Conservation (phyloP, 2,797 vertebrate genomes). For the Coregonus sp. region DNA sequence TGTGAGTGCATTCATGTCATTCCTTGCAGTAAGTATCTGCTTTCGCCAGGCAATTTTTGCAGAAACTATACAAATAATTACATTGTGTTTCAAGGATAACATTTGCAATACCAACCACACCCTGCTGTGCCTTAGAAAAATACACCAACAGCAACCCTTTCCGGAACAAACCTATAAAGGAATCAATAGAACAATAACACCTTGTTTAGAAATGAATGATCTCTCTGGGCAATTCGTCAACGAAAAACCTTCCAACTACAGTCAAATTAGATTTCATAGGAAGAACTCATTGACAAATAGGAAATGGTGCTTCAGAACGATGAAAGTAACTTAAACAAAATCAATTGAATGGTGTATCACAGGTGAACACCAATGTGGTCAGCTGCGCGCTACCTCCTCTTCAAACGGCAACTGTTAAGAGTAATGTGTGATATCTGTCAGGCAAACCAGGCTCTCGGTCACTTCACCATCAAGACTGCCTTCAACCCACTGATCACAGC, state of each 20-base stretch:
- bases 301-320: conserved; percentile 9
- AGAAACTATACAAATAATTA: conserved; percentile 55
- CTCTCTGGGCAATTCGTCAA: conserved; percentile 34
- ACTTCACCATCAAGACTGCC: background rate
- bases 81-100: conserved; percentile 47
- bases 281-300: conserved; percentile 9
- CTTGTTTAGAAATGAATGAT: conserved; percentile 45
- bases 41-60: conserved; percentile 31
- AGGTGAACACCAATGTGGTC: background rate
- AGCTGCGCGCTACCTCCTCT: background rate
- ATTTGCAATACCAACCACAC: conserved; percentile 58
- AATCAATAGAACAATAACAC: conserved; percentile 45
- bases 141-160: conserved; percentile 50
- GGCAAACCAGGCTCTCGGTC: background rate
- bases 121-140: conserved; percentile 66
- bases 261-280: conserved; percentile 3
- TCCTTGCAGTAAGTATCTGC: conserved; percentile 32
- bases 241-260: conserved; percentile 35
- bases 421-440: background rate
- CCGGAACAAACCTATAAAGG: conserved; percentile 9
- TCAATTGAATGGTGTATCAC: background rate
- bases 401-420: background rate
- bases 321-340: background rate
- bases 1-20: conserved; percentile 28
- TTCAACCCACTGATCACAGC: conserved; percentile 30